Evolutionary conservation across 1,140 invertebrate species (phyloP).

Genomic region (Cyclina sinensis): DNA sequence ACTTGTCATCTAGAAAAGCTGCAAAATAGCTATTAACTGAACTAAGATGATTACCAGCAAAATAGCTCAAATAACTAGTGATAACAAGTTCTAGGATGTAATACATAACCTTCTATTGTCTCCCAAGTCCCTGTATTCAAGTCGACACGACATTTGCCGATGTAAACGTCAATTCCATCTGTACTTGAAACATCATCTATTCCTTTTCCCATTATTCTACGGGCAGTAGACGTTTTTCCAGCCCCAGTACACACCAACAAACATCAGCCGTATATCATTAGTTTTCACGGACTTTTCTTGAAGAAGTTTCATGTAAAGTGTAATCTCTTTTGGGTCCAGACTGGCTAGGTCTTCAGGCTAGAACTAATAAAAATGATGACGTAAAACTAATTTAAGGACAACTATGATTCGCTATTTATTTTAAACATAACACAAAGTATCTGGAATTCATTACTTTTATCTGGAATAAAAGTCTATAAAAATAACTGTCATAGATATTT

Average conservation of each 20-base stretch:
- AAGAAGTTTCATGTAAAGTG: conserved; percentile 1
- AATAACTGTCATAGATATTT: no score
- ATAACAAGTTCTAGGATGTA: no score
- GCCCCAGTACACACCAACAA: conserved; percentile 53
- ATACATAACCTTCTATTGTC: conserved; percentile 51
- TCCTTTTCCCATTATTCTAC: conserved; percentile 48
- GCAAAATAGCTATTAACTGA: no score
- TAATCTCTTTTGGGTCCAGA: conserved; percentile 14
- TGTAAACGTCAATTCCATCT: conserved; percentile 55
- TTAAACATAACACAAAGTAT: no score
- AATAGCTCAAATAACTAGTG: no score
- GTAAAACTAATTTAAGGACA: no score
- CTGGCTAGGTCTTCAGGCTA: conserved; percentile 20
- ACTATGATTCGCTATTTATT: no score
- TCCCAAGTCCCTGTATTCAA: neutral
- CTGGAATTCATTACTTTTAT: no score
- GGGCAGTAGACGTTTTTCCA: conserved; percentile 44
- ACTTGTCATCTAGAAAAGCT: no score
- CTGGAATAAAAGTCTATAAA: no score
- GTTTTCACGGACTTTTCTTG: conserved; percentile 5
- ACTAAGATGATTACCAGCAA: no score
- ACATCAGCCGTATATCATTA: conserved; percentile 44
- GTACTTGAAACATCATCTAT: conserved; percentile 50
- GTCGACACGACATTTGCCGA: conserved; percentile 48
- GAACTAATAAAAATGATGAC: no score